phyloP scores from a whole-genome alignment of 2,888 invertebrate species.

The Amorpha juglandis region DNA sequence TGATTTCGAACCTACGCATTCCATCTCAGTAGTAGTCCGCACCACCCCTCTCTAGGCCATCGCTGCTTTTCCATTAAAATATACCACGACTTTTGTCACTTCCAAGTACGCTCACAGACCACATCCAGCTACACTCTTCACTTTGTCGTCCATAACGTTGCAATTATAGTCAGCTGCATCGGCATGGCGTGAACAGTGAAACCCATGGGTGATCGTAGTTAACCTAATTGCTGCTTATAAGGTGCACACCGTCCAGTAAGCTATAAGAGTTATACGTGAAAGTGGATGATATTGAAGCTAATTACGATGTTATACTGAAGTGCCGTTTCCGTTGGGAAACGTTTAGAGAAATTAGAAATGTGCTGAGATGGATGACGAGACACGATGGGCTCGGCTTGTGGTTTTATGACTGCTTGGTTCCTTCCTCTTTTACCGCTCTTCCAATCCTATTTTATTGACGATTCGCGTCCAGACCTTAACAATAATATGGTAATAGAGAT shows the following conservation, averaged over 20 bases:
- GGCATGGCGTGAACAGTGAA: conserved; percentile 40
- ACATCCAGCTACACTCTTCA: background rate
- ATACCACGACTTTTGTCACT: too few relatives aligned
- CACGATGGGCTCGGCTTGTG: background rate
- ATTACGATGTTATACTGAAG: background rate
- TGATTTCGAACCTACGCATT: too few relatives aligned
- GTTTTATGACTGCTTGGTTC: background rate
- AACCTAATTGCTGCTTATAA: conserved; percentile 47
- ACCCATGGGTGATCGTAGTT: conserved; percentile 47
- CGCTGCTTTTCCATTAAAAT: too few relatives aligned
- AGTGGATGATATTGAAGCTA: background rate
- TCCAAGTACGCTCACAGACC: background rate
- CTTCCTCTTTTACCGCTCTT: too few relatives aligned
- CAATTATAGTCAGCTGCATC: conserved; percentile 23
- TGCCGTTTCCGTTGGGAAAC: background rate
- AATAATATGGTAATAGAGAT: too few relatives aligned
- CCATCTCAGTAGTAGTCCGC: too few relatives aligned
- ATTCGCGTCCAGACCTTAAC: too few relatives aligned
- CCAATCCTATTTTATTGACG: too few relatives aligned
- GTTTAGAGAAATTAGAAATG: background rate
- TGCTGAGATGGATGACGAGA: background rate
- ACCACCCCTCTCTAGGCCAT: too few relatives aligned
- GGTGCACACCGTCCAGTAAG: conserved; percentile 36
- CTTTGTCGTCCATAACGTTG: background rate
- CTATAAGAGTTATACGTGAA: conserved; percentile 5